Evolutionary conservation across 1,140 invertebrate genomes (phyloP).

Genomic region (Aphelinus atriplicis): DNA sequence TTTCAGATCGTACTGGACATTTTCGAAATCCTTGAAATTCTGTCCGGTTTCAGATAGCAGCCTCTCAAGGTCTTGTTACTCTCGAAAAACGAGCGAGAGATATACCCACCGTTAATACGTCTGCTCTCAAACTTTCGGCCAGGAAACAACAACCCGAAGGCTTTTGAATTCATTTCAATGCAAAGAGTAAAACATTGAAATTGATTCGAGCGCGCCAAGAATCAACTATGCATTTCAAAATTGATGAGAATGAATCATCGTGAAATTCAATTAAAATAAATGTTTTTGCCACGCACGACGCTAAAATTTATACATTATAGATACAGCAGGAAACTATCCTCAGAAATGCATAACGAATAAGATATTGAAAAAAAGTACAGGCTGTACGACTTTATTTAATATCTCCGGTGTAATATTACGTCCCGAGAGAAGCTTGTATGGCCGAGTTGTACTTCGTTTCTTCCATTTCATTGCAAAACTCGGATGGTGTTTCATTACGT

Average conservation of each 20-base stretch:
- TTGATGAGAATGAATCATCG: background rate
- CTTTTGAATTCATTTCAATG: too few species aligned
- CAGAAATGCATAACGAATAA: conserved; percentile 26
- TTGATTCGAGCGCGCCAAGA: too few species aligned
- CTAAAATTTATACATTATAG: conserved; percentile 15
- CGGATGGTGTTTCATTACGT: conserved; percentile 34
- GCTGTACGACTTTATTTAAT: conserved; percentile 41
- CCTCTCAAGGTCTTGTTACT: too few species aligned
- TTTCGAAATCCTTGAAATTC: too few species aligned
- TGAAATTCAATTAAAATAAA: background rate
- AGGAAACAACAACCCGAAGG: too few species aligned
- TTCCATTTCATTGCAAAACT: conserved; percentile 43
- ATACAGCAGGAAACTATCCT: conserved; percentile 21
- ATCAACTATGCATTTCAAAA: background rate
- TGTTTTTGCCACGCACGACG: background rate
- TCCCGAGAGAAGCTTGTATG: conserved; percentile 10
- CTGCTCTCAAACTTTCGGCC: too few species aligned
- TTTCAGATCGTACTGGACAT: too few species aligned
- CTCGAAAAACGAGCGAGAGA: too few species aligned
- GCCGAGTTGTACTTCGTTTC: conserved; percentile 38
- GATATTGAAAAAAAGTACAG: conserved; percentile 12
- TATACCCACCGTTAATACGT: too few species aligned
- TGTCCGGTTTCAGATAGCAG: too few species aligned
- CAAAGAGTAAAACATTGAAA: too few species aligned
- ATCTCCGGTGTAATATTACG: conserved; percentile 25